Evolutionary conservation across 1,140 invertebrate species (phyloP), one percentile per base, ranked within the genome.

Genomic region (Drosophila parabipectinata): DNA sequence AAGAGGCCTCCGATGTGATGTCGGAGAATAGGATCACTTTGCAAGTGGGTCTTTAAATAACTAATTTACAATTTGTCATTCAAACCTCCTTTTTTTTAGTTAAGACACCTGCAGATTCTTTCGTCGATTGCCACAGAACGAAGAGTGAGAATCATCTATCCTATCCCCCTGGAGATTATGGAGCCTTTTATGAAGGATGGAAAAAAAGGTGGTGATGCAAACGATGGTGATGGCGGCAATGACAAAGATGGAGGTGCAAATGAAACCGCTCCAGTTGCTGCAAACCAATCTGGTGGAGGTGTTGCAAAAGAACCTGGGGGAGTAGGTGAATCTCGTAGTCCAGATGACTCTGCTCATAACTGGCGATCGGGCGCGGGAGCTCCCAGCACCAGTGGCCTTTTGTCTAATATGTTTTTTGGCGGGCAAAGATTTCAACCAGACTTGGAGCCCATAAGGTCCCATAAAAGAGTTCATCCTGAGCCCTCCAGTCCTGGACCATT

Each of bases 81-180:
- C 3, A 5, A 0, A 41, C 12, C 34, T 6, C 9, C 14, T 6
- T 26, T 18, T 57, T 18, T 32, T 37, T 41, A 90, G 81, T 44
- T 91, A 14, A 59, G 88, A 28, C 88, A 91, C 51, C 89, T 94
- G 21, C 95, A 99, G 93, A 98, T 98, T 1, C 93, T 99, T 47
- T 98, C 96, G 91, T 96, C 97, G 1, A 98, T 99, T 87, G 97
- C 98, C 32, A 96, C 97, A 0, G 98, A 99, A 93, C 98, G 98
- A 92, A 98, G 98, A 91, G 98, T 98, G 0, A 99, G 98, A 10
- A 99, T 99, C 75, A 96, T 99, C 63, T 99, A 99, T 92, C 98
- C 98, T 4, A 94, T 99, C 72, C 98, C 98, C 10, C 96, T 99
- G 84, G 98, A 99, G 52, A 59, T 93, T 3, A 64, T 90, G 72